phyloP scores from a whole-genome alignment of 2,113 vertebrate genomes.

The Edolisoma coerulescens region DNA sequence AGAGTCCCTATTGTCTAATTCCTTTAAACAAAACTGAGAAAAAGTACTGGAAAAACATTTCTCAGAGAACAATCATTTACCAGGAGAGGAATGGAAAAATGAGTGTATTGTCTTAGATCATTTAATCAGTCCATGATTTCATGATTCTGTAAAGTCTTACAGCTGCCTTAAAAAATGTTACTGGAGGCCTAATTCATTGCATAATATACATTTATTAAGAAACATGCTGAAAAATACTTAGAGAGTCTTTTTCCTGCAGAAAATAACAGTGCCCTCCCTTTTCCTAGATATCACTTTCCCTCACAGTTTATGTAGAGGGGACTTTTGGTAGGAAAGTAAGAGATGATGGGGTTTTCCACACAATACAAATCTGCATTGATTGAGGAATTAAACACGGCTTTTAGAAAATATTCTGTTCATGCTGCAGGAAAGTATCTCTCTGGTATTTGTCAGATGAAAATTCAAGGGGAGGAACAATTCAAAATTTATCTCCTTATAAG shows the following conservation, averaged over 20 bases:
- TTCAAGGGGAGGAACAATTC: neutral
- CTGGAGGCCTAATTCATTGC: neutral
- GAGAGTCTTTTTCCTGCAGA: neutral
- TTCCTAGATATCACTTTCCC: neutral
- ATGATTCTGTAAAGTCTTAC: neutral
- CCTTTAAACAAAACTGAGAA: conserved; percentile 19
- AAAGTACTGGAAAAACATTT: neutral
- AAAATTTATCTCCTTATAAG: neutral
- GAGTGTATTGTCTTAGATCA: neutral
- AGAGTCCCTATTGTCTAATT: conserved; percentile 2
- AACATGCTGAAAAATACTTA: neutral
- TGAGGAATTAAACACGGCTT: neutral
- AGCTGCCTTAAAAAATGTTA: neutral
- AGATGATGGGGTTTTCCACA: neutral
- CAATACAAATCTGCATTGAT: neutral
- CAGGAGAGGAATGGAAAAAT: conserved; percentile 15
- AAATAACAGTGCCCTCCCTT: neutral
- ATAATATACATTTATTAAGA: neutral
- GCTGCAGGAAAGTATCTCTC: neutral
- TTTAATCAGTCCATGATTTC: neutral
- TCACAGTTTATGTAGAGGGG: neutral
- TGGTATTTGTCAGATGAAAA: neutral
- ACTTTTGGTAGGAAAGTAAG: neutral
- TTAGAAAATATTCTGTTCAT: neutral
- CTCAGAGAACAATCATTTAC: neutral